A percentile compares a stretch with the other conserved stretches of the same genome.
These are phyloP conservation scores for Petrocephalus schoutedeni DNA, from an alignment of 2,797 vertebrate genomes.

Conservation along the genomic window DNA sequence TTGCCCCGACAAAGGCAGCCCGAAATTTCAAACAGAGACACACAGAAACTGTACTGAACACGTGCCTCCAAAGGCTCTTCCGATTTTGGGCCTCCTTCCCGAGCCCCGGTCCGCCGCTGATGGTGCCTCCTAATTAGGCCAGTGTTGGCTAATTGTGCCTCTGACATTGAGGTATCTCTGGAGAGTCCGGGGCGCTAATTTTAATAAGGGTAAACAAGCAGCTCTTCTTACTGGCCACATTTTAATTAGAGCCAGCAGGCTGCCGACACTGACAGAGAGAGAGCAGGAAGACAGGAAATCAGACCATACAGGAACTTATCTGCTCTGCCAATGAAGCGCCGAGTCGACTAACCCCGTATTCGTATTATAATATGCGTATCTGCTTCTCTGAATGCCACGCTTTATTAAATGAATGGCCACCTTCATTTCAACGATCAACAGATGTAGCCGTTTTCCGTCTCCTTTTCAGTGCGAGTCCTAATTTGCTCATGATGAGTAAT, in stretches of 20 bases:
- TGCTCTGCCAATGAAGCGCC: neutral
- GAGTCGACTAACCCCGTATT: neutral
- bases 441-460: neutral
- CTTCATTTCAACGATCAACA: neutral
- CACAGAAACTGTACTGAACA: neutral
- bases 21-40: neutral
- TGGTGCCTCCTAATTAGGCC: conserved; percentile 57
- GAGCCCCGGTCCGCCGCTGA: conserved; percentile 27
- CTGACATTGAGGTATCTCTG: conserved; percentile 49
- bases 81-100: neutral
- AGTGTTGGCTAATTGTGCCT: conserved; percentile 55
- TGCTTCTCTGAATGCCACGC: conserved; percentile 8
- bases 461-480: neutral
- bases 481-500: neutral
- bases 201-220: conserved; percentile 71
- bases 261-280: conserved; percentile 29
- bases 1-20: neutral
- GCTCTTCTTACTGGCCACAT: conserved; percentile 48
- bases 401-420: neutral
- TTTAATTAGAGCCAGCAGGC: conserved; percentile 59
- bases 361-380: neutral
- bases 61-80: neutral
- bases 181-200: conserved; percentile 60
- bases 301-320: conserved; percentile 20
- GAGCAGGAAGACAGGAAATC: conserved; percentile 31